Evolutionary conservation across 2,888 invertebrate species (phyloP).

Genomic region (Mycalesis mineus): DNA sequence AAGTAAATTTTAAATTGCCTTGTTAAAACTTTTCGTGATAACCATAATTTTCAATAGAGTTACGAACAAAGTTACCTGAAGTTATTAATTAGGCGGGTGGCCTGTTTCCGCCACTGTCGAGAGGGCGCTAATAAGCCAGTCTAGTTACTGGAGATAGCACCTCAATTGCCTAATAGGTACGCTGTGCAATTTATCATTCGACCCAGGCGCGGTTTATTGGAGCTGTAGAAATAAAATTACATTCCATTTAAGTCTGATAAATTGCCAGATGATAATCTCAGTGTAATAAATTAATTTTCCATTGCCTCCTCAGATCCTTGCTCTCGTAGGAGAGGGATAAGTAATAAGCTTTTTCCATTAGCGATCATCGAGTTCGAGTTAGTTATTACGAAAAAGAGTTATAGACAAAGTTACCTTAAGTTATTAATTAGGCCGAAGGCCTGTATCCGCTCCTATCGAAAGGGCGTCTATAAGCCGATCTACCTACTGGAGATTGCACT

Average conservation of each 20-base stretch:
- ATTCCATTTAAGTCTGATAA: no score
- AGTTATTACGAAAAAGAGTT: no score
- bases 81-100: conserved; percentile 5
- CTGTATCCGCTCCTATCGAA: not conserved
- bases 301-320: no score
- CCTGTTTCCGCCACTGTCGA: conserved; percentile 1
- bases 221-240: not conserved
- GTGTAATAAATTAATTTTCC: no score
- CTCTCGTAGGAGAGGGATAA: no score
- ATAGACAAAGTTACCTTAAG: not conserved
- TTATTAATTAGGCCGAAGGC: conserved; percentile 4
- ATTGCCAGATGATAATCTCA: no score
- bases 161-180: not conserved
- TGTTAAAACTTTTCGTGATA: not conserved
- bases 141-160: not conserved
- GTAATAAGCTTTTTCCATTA: no score
- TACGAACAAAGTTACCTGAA: conserved; percentile 1
- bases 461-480: not conserved
- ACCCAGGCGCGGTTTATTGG: not conserved
- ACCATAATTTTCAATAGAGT: not conserved
- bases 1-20: not conserved
- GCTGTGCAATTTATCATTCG: not conserved
- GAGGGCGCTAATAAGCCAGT: not conserved
- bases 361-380: no score
- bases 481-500: not conserved